These are phyloP conservation scores for Sebastes glaucus DNA, from an alignment of 2,797 vertebrate genomes.

Conservation along the genomic window DNA sequence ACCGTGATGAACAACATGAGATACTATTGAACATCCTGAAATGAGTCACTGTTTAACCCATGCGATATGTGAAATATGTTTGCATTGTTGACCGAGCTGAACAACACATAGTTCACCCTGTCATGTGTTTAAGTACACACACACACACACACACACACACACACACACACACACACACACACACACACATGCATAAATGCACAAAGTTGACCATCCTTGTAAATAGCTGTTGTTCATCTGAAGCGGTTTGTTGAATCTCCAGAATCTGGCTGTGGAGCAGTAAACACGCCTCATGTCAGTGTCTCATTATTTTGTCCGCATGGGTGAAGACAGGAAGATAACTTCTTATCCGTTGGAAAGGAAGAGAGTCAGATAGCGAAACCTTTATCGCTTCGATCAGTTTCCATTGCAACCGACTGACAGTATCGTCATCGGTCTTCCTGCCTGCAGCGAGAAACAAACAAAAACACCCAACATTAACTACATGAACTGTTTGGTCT, in stretches of 20 bases:
- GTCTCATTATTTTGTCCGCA: not conserved
- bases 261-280: not conserved
- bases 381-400: constrained; percentile 42
- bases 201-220: not conserved
- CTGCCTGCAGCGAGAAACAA: not conserved
- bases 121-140: not conserved
- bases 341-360: constrained; percentile 44
- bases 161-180: not conserved
- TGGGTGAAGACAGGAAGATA: not conserved
- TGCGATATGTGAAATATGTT: not conserved
- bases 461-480: not conserved
- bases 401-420: constrained; percentile 37
- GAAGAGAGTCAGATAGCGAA: constrained; percentile 16
- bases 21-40: not conserved
- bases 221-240: not conserved
- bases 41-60: not conserved
- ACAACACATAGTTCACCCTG: not conserved
- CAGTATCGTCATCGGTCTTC: constrained; percentile 8
- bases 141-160: too few relatives aligned
- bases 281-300: not conserved
- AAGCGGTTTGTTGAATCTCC: not conserved
- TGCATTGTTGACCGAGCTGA: not conserved
- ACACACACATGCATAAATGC: not conserved
- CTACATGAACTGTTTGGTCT: too few relatives aligned
- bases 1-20: not conserved